Conservation (phyloP, 2,113 vertebrate genomes). For the Egretta garzetta region DNA sequence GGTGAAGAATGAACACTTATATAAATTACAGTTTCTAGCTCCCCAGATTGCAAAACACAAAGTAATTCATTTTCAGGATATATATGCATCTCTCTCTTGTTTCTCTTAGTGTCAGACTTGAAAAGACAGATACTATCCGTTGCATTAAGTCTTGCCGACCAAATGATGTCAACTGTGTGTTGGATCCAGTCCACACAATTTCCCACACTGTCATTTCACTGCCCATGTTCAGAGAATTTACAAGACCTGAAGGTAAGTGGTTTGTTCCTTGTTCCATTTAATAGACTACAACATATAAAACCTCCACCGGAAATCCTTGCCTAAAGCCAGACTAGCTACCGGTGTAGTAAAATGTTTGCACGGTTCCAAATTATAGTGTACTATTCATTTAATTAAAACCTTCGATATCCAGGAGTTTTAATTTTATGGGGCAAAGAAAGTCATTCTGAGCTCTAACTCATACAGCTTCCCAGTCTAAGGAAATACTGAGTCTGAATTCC, state of each 20-base stretch:
- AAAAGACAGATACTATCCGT: constrained; percentile 86
- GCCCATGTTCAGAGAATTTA: constrained; percentile 93
- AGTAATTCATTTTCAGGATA: not conserved
- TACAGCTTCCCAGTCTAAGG: not conserved
- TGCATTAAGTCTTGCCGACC: constrained; percentile 91
- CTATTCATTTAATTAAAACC: constrained; percentile 22
- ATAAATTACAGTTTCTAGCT: not conserved
- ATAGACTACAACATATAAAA: not conserved
- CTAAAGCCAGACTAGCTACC: constrained; percentile 12
- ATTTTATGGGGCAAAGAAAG: not conserved
- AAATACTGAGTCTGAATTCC: not conserved
- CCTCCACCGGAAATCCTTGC: not conserved
- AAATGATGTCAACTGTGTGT: constrained; percentile 81
- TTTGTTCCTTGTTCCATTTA: constrained; percentile 2
- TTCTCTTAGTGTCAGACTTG: constrained; percentile 69
- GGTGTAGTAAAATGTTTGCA: constrained; percentile 20
- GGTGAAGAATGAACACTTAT: not conserved
- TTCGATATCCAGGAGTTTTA: not conserved
- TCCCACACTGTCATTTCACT: constrained; percentile 94
- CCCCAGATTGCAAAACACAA: not conserved
- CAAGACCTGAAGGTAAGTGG: constrained; percentile 86
- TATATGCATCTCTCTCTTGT: not conserved
- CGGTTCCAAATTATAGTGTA: constrained; percentile 16
- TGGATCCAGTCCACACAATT: constrained; percentile 87
- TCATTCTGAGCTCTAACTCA: not conserved